A percentile compares a stretch with the other conserved stretches of the same genome.
Evolutionary conservation across 1,140 invertebrate genomes (phyloP).

Genomic region (Micrasema minimum): DNA sequence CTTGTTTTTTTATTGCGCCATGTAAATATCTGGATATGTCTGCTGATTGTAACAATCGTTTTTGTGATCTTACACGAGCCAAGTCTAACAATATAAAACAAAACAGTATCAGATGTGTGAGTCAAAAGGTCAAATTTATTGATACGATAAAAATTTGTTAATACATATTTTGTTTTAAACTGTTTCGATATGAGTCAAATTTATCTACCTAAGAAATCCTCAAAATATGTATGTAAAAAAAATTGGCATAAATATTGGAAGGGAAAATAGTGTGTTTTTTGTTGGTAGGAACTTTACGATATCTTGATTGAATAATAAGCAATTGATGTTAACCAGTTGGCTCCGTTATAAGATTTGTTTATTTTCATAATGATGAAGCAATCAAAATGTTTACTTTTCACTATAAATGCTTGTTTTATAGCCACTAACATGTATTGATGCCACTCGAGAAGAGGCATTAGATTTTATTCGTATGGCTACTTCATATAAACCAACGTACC

Average conservation of each 20-base stretch:
- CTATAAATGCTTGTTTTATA: background rate
- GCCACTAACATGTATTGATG: background rate
- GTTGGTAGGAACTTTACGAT: no score
- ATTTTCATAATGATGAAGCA: background rate
- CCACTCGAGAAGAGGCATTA: no score
- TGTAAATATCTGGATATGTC: slow-evolving; percentile 11
- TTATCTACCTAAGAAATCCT: no score
- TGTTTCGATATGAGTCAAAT: no score
- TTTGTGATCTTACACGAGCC: background rate
- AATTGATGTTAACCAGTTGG: no score
- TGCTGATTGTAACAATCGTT: slow-evolving; percentile 24
- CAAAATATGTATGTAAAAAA: no score
- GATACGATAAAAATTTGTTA: background rate
- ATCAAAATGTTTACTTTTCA: slow-evolving; percentile 3
- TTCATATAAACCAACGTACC: no score
- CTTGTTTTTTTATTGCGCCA: background rate
- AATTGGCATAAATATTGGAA: no score
- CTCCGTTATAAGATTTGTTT: background rate
- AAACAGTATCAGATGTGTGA: background rate
- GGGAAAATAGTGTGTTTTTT: no score
- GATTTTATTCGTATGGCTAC: no score
- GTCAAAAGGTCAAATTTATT: slow-evolving; percentile 3
- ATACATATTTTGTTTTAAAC: no score
- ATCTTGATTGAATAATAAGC: no score
- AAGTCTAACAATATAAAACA: background rate